A percentile compares a stretch with the other conserved stretches of the same genome.
Conservation (phyloP, 2,888 invertebrate genomes). For the Axea sp. region DNA sequence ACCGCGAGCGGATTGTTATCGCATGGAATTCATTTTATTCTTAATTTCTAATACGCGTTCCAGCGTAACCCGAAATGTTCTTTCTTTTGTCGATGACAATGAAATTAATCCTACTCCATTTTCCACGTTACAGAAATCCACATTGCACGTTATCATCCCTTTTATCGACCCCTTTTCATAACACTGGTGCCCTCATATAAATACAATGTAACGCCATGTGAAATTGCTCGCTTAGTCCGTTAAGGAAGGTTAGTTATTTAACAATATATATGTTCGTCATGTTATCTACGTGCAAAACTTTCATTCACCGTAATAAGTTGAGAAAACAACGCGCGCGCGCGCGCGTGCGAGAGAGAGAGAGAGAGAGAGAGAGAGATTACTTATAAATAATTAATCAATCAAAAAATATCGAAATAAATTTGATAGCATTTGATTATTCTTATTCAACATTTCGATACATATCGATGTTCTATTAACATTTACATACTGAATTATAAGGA, state of each 20-base stretch:
- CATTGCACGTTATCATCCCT: constrained; percentile 60
- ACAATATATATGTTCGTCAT: no score
- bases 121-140: constrained; percentile 67
- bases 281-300: no score
- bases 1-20: constrained; percentile 10
- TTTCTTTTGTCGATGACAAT: constrained; percentile 40
- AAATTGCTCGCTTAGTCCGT: constrained; percentile 29
- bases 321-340: no score
- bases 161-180: constrained; percentile 56
- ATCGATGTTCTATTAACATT: no score
- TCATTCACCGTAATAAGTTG: no score
- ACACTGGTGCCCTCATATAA: constrained; percentile 39
- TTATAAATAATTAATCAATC: no score
- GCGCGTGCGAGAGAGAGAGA: no score
- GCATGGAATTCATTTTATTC: constrained; percentile 31
- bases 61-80: constrained; percentile 4
- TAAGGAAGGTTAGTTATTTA: constrained; percentile 43
- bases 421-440: no score
- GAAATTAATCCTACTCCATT: constrained; percentile 63
- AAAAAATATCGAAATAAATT: no score
- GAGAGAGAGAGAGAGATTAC: no score
- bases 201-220: constrained; percentile 32
- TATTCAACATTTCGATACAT: no score
- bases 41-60: constrained; percentile 25
- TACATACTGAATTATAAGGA: no score